phyloP scores from a whole-genome alignment of 2,113 vertebrate genomes.

The Bufo gargarizans region DNA sequence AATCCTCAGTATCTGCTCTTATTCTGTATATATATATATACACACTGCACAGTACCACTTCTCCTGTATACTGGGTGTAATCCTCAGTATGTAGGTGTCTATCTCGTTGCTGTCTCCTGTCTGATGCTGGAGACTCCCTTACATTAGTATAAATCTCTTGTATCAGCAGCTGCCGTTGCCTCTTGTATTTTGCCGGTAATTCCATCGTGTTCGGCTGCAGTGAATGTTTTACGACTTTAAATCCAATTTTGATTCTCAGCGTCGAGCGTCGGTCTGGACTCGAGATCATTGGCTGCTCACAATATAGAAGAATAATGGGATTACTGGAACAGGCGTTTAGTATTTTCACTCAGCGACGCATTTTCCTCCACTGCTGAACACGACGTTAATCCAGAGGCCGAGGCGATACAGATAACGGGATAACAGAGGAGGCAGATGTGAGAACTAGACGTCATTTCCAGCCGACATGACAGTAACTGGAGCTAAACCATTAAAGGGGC shows the following conservation, averaged over 20 bases:
- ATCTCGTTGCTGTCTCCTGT: too few relatives aligned
- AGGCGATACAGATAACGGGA: slow-evolving; percentile 51
- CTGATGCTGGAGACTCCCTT: too few relatives aligned
- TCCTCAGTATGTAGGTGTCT: too few relatives aligned
- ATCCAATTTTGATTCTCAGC: slow-evolving; percentile 8
- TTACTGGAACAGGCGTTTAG: slow-evolving; percentile 28
- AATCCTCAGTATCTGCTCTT: too few relatives aligned
- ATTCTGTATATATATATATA: too few relatives aligned
- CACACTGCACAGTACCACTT: not conserved
- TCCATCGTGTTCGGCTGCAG: not conserved
- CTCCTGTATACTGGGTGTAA: not conserved
- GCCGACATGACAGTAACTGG: not conserved
- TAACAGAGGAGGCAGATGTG: slow-evolving; percentile 22
- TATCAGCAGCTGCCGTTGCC: not conserved
- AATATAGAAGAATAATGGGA: slow-evolving; percentile 44
- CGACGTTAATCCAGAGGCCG: slow-evolving; percentile 32
- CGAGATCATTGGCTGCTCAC: slow-evolving; percentile 5
- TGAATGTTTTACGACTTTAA: slow-evolving; percentile 32
- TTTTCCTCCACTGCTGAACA: not conserved
- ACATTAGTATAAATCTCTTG: not conserved
- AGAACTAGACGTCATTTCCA: not conserved
- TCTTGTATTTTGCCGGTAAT: not conserved
- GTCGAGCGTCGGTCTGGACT: not conserved
- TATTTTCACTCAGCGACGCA: slow-evolving; percentile 15
- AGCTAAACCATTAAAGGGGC: not conserved